Evolutionary conservation across 1,140 invertebrate genomes (phyloP), one percentile per base, ranked within the genome.

Genomic region (Drosophila littoralis): DNA sequence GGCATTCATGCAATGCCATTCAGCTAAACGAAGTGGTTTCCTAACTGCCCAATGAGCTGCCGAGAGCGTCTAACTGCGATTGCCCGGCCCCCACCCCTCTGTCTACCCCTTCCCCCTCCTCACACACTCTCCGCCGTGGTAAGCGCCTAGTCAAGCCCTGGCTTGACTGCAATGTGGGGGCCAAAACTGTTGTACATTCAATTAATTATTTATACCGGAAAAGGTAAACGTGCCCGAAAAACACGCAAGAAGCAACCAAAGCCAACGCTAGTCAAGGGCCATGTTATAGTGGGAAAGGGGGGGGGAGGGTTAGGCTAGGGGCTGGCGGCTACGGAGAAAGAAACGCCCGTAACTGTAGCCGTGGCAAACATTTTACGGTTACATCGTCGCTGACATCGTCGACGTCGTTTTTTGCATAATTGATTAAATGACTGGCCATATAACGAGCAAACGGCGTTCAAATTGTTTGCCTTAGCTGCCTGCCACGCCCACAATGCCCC

Each of bases 391-490:
- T 72, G 72, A 79, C 82, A 79, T 76, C 83, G 78, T 86, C 76
- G 83, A 77, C 82, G 81, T 88, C 76, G 79, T 79, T 86, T 86
- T 86, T 86, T 86, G 82, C 82, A 86, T 86, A 86, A 86, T 86
- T 86, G 82, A 86, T 86, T 86, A 86, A 86, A 86, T 86, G 83
- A 82, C 79, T 88, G 83, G 79, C 76, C 75, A 79, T 86, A 79
- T 79, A 86, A 48, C 79, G 75, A 61, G 79, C 55, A 55, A 45
- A 51, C 28, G 48, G 79, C 54, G 50, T 13, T 51, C 64, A 59
- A 74, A 74, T 55, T 74, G 64, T 69, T 61, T 68, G 71, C 66
- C 38, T 61, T 33, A 52, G 38, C 63, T 33, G 6, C 45, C 51
- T 66, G 61, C 54, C 61, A 45, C 48, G 15, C 52, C 15, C 43